Base-by-base conservation (phyloP, 1,140 invertebrate genomes). In the Bombus huntii region DNA sequence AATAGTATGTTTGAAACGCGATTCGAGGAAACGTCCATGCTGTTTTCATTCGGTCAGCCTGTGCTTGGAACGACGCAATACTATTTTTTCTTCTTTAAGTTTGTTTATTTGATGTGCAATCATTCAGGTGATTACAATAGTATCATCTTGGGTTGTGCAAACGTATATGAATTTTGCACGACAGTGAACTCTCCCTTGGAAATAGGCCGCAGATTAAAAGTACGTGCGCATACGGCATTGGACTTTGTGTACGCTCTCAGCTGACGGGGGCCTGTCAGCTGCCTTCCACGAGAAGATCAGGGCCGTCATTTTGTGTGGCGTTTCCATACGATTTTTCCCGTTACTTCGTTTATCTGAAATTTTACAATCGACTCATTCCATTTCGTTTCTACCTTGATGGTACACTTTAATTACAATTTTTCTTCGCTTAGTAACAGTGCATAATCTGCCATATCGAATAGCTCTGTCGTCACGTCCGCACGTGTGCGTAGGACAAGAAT, bases 171-270 rank as follows among this genome's bases (percentile, higher is more conserved):
- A n/a, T 73, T 68, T 53, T 62, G 34, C 12, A 47, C 44, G 66
- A 53, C 65, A 22, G 65, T 18, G 44, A 73, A n/a, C 57, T 74
- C 57, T 65, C 39, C 44, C 53, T 78, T 80, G 68, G 73, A 72
- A 66, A 81, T 37, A 65, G 37, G n/a, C 57, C 34, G 70, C 65
- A 34, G 80, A 66, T 87, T 6, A 76, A 86, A 70, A 37, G 57
- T 82, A 71, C 68, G 75, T 81, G 75, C 75, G 79, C 68, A 57
- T 53, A 83, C 59, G 62, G 81, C 84, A 87, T 89, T 78, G 81
- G 90, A 75, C 83, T 94, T 94, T 94, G 93, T 94, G 89, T 94
- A 94, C 93, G 91, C 90, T 93, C 93, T 93, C 94, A 94, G 94
- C 94, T 94, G 93, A 94, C 91, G 92, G 85, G 75, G 77, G 77